Base-by-base conservation (phyloP, 2,113 vertebrate genomes). In the Poeciliopsis turrubarensis region DNA sequence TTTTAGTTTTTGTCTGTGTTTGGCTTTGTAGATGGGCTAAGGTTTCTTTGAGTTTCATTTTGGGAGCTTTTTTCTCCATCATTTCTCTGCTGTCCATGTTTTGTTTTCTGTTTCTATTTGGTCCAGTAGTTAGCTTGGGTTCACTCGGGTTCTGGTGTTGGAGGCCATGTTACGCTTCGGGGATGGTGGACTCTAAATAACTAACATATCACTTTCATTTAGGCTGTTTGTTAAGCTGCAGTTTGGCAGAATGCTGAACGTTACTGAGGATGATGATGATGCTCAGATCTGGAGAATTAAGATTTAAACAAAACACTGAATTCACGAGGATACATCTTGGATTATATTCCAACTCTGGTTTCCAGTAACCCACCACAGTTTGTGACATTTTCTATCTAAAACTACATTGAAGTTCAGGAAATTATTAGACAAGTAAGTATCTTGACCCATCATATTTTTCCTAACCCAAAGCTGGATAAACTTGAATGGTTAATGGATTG, bases 1-100 rank as follows among this genome's bases (percentile, higher is more conserved):
- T 73, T 89, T 70, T 67, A 69, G 65, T 82, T 72, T 89, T 68
- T 73, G 88, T 37, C 79, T 62, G 71, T 86, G 19, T 68, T 67
- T 72, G 65, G 51, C 70, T 79, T 65, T 60, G 25, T 82, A 84
- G 68, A 72, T 47, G 19, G 67, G 30, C 0, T 80, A 73, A 74
- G 77, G 72, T 86, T 77, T 81, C 30, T 83, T 81, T 82, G 3
- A 3, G 25, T 82, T 80, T 14, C 8, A 29, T 32, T 60, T 72
- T 11, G 3, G 41, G 61, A 47, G 26, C 2, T 44, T 77, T 51
- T 63, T 47, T 6, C 30, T 47, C 12, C 41, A 1, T 62, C 34
- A 1, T 62, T 17, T 51, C 44, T 13, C 73, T 5, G 1, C 26
- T 57, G 14, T 64, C 15, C 39, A 70, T 69, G 62, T 7, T 57